phyloP scores from a whole-genome alignment of 2,113 vertebrate genomes.

The Accipiter virgatus region DNA sequence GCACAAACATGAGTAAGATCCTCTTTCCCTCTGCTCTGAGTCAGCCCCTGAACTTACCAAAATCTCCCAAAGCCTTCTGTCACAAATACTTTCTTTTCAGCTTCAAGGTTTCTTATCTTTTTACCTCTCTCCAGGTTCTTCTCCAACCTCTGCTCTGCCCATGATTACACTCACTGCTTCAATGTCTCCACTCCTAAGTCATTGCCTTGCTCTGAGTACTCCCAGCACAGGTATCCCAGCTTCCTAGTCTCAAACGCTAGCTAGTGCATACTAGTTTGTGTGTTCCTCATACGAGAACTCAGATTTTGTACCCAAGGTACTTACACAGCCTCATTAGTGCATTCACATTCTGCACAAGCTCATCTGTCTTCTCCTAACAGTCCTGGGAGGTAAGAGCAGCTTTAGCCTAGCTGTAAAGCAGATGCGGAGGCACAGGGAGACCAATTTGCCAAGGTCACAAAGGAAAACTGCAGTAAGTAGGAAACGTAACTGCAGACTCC shows the following conservation, averaged over 20 bases:
- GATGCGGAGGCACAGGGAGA: not conserved
- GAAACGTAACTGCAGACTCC: not conserved
- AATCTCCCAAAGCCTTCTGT: not conserved
- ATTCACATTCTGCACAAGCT: not conserved
- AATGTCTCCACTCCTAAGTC: not conserved
- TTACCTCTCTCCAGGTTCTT: not conserved
- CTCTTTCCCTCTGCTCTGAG: not conserved
- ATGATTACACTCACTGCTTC: not conserved
- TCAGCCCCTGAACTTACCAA: not conserved
- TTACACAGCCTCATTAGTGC: not conserved
- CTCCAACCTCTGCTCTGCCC: not conserved
- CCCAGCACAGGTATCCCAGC: not conserved
- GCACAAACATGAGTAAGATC: not conserved
- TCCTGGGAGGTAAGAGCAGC: not conserved
- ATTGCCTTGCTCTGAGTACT: rapidly evolving
- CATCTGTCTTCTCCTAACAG: not conserved
- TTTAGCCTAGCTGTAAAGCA: not conserved
- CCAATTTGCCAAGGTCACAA: not conserved
- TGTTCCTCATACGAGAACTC: not conserved
- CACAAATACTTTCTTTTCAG: not conserved
- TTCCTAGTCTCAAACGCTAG: not conserved
- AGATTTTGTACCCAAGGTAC: not conserved
- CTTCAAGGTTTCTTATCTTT: not conserved
- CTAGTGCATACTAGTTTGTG: too few species aligned
- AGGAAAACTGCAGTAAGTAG: not conserved